A percentile compares a stretch with the other conserved stretches of the same genome.
Conservation (phyloP, 2,113 vertebrate genomes). For the Artemisiospiza belli region DNA sequence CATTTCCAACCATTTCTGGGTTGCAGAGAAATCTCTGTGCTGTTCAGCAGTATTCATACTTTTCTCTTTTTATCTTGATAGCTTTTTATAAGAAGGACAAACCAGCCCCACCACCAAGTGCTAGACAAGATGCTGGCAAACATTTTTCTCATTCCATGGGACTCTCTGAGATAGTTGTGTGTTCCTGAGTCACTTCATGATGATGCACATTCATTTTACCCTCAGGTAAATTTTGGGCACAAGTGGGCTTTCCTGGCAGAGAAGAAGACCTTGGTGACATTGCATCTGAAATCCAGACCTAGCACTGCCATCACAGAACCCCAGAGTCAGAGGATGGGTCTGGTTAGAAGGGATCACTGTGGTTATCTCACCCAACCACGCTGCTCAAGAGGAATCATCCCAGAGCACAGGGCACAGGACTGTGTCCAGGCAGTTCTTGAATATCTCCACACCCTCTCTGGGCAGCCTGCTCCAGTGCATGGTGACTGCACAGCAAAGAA, state of each 20-base stretch:
- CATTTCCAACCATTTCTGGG: background rate
- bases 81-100: background rate
- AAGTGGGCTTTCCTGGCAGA: background rate
- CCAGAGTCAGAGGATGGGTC: background rate
- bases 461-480: fast-evolving
- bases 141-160: background rate
- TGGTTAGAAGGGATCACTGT: background rate
- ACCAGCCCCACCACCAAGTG: background rate
- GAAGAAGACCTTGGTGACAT: background rate
- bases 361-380: background rate
- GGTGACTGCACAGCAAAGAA: background rate
- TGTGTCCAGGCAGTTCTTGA: background rate
- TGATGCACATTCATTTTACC: background rate
- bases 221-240: background rate
- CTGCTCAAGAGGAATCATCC: background rate
- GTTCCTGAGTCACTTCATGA: background rate
- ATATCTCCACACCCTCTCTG: background rate
- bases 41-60: background rate
- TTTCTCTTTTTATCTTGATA: background rate
- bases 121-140: background rate
- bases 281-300: background rate
- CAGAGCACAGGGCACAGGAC: too few species aligned
- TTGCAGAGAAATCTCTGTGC: background rate
- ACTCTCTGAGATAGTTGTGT: background rate
- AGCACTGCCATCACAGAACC: background rate